A percentile compares a stretch with the other conserved stretches of the same genome.
These are phyloP conservation scores for Bombus breviceps DNA, from an alignment of 1,140 invertebrate genomes.

Conservation along the genomic window DNA sequence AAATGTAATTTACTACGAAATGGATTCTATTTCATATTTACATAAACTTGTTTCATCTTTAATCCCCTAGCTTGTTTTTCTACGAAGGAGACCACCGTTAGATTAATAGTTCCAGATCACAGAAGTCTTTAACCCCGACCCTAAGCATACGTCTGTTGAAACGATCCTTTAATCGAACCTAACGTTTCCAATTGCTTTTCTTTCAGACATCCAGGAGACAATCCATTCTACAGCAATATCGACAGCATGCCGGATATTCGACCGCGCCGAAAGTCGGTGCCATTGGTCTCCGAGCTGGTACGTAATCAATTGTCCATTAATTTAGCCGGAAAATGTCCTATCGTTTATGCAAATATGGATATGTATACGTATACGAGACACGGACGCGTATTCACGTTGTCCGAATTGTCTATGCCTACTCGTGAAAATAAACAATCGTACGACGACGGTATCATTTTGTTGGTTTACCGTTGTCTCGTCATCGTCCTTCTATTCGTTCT, in stretches of 20 bases:
- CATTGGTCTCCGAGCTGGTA: conserved; percentile 99
- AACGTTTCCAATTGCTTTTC: conserved; percentile 28
- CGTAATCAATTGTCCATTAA: conserved; percentile 83
- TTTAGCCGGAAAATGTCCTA: conserved; percentile 38
- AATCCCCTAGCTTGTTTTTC: no score
- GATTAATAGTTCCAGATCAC: no score
- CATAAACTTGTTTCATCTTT: no score
- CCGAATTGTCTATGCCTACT: conserved; percentile 61
- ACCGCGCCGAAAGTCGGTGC: conserved; percentile 97
- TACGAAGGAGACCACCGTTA: no score
- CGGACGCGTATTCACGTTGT: conserved; percentile 60
- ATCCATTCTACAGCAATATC: conserved; percentile 99
- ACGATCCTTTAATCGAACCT: neutral
- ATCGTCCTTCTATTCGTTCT: conserved; percentile 22
- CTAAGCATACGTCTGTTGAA: neutral
- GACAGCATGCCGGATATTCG: conserved; percentile 99
- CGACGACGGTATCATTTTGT: conserved; percentile 19
- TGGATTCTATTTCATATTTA: no score
- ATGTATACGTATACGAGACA: conserved; percentile 44
- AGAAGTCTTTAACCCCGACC: no score
- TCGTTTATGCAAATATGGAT: conserved; percentile 46
- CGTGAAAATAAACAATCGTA: conserved; percentile 71
- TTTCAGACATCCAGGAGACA: conserved; percentile 94
- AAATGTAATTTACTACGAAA: no score
- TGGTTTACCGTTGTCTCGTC: conserved; percentile 47